phyloP scores from a whole-genome alignment of 1,140 invertebrate genomes.

The Zaprionus ghesquierei region DNA sequence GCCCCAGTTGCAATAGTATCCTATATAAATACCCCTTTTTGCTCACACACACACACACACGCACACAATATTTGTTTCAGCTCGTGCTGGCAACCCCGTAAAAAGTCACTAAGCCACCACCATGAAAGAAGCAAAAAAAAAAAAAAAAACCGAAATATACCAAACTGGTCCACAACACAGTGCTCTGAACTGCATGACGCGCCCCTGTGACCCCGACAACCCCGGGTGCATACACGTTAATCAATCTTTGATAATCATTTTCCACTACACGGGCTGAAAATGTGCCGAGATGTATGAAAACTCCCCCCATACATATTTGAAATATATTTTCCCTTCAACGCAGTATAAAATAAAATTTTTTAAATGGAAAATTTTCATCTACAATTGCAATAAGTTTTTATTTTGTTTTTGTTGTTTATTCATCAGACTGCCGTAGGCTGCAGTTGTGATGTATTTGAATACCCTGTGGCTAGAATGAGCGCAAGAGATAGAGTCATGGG shows the following conservation, averaged over 20 bases:
- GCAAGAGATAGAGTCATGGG: not conserved
- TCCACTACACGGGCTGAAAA: constrained; percentile 29
- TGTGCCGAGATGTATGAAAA: not conserved
- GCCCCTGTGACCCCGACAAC: constrained; percentile 8
- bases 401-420: constrained; percentile 18
- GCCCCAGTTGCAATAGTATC: constrained; percentile 33
- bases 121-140: constrained; percentile 21
- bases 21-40: constrained; percentile 43
- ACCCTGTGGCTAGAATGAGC: not conserved
- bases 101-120: constrained; percentile 42
- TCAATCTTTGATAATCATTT: constrained; percentile 77
- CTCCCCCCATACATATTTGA: not conserved
- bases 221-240: constrained; percentile 37
- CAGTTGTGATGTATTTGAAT: not conserved
- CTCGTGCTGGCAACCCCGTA: constrained; percentile 20
- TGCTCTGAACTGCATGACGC: constrained; percentile 15
- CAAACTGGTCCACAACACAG: constrained; percentile 29
- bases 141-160: constrained; percentile 38
- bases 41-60: constrained; percentile 21
- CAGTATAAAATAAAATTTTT: constrained; percentile 2
- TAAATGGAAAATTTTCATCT: constrained; percentile 9
- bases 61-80: constrained; percentile 35
- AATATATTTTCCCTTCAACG: constrained; percentile 19
- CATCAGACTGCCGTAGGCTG: not conserved
- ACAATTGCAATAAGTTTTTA: constrained; percentile 4